Conservation (phyloP, 2,888 invertebrate genomes). For the Deroplatys truncata region DNA sequence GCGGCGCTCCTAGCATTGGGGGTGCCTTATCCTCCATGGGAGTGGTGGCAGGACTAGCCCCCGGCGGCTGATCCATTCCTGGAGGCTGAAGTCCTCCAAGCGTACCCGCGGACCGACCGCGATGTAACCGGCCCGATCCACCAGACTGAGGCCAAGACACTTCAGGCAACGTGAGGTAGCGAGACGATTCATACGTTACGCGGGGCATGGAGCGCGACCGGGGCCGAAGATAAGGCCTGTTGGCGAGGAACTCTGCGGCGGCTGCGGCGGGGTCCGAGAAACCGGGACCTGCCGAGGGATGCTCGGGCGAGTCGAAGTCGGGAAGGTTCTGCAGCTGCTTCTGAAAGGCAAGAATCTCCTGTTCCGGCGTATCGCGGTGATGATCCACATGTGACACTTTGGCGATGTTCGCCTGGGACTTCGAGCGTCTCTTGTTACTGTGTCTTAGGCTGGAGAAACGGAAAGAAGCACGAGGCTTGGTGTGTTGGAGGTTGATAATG, state of each 20-base stretch:
- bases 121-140: conserved; percentile 35
- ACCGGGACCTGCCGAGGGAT: conserved; percentile 32
- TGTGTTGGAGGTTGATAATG: conserved; percentile 31
- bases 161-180: conserved; percentile 41
- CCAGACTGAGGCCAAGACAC: conserved; percentile 35
- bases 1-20: conserved; percentile 1
- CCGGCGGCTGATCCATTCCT: conserved; percentile 28
- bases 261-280: conserved; percentile 36
- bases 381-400: conserved; percentile 31
- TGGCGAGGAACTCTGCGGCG: conserved; percentile 36
- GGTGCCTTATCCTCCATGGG: conserved; percentile 24
- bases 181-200: conserved; percentile 44
- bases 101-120: conserved; percentile 39
- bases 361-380: conserved; percentile 42
- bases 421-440: conserved; percentile 38
- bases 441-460: conserved; percentile 39
- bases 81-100: conserved; percentile 36
- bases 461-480: conserved; percentile 36
- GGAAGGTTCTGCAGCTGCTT: conserved; percentile 55
- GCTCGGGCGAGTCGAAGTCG: conserved; percentile 44
- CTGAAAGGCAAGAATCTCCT: conserved; percentile 53
- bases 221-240: conserved; percentile 41
- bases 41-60: conserved; percentile 20
- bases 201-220: conserved; percentile 47
- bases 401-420: conserved; percentile 40